phyloP scores from a whole-genome alignment of 2,888 invertebrate species.

The Rhogogaster chlorosoma region DNA sequence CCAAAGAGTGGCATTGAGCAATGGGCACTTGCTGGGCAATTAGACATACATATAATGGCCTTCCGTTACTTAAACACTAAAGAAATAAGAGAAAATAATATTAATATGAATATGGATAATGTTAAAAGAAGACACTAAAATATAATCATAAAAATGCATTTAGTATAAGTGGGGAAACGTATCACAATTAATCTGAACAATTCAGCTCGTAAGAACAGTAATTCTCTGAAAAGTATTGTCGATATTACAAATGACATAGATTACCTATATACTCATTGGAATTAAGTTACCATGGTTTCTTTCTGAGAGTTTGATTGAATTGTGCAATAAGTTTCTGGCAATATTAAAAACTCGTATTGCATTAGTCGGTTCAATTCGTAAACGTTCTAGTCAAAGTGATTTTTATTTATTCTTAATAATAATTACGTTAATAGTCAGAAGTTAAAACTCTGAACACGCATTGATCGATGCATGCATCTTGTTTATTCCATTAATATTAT shows the following conservation, averaged over 20 bases:
- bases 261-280: background rate
- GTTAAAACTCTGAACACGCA: background rate
- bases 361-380: background rate
- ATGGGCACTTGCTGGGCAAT: conserved; percentile 70
- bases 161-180: conserved; percentile 21
- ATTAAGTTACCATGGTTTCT: background rate
- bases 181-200: conserved; percentile 33
- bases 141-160: conserved; percentile 29
- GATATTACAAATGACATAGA: conserved; percentile 22
- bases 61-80: conserved; percentile 62
- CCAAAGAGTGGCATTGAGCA: conserved; percentile 68
- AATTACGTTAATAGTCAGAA: background rate
- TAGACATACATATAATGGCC: conserved; percentile 70
- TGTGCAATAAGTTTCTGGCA: background rate
- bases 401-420: background rate
- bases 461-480: background rate
- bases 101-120: conserved; percentile 27
- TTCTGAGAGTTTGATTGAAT: background rate
- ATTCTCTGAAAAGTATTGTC: conserved; percentile 34
- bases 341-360: background rate
- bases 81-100: conserved; percentile 48
- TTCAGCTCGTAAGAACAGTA: conserved; percentile 11
- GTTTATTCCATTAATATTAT: background rate
- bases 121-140: conserved; percentile 14
- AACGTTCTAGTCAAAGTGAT: conserved; percentile 26